phyloP scores from a whole-genome alignment of 2,113 vertebrate species.

The Eubucco bourcierii region DNA sequence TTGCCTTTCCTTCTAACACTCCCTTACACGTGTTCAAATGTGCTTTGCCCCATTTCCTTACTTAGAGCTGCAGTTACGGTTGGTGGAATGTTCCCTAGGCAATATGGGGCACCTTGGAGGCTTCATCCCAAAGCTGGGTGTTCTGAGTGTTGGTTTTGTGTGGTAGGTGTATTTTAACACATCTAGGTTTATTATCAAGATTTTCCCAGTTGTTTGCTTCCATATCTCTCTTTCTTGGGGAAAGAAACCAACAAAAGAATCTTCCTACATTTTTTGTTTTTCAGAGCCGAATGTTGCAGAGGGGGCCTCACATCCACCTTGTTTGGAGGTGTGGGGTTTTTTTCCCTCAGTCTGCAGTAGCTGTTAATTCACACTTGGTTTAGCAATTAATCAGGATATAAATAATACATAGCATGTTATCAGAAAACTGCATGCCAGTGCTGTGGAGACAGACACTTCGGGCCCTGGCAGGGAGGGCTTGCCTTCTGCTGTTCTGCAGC shows the following conservation, averaged over 20 bases:
- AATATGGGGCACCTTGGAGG: neutral
- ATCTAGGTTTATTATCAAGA: neutral
- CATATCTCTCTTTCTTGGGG: neutral
- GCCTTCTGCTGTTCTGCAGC: conserved; percentile 15
- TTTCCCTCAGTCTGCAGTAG: neutral
- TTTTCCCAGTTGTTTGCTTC: neutral
- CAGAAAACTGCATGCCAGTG: neutral
- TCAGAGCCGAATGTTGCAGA: neutral
- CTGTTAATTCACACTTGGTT: conserved; percentile 33
- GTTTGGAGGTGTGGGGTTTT: neutral
- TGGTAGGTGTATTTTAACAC: neutral
- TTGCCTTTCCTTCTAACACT: neutral
- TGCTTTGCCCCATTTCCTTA: neutral
- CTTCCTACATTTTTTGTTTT: neutral
- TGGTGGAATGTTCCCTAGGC: neutral
- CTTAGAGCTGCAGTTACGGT: neutral
- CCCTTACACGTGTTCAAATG: neutral
- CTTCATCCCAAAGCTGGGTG: neutral
- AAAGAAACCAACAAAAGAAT: neutral
- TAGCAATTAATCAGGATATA: conserved; percentile 46
- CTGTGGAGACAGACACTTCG: neutral
- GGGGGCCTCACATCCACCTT: neutral
- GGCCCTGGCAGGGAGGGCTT: neutral
- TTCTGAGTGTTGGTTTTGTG: neutral
- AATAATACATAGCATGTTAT: conserved; percentile 54